Percentiles rank a stretch among this genome's conserved stretches.
phyloP scores from a whole-genome alignment of 2,888 invertebrate species.

The Adelognathus sp. region DNA sequence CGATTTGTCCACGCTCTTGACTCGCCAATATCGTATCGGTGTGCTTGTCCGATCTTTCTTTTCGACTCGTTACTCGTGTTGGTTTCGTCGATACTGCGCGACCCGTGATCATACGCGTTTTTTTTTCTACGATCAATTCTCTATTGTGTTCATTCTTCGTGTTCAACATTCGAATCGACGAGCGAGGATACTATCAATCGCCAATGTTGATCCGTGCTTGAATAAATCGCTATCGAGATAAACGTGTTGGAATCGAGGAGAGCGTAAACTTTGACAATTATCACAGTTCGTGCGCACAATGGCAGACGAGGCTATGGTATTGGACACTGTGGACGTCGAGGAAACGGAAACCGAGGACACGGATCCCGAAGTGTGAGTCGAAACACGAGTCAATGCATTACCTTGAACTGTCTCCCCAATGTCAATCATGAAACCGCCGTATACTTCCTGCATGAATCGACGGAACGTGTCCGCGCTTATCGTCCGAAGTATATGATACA shows the following conservation, averaged over 20 bases:
- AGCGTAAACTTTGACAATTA: constrained; percentile 14
- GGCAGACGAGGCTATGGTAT: constrained; percentile 55
- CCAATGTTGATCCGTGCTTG: not conserved
- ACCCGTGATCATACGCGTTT: not conserved
- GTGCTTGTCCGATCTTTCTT: not conserved
- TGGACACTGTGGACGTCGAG: constrained; percentile 54
- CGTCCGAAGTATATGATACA: not conserved
- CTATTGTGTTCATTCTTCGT: not conserved
- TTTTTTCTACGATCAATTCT: not conserved
- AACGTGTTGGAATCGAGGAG: not conserved
- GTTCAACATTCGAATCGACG: not conserved
- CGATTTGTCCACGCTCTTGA: not conserved
- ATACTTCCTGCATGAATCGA: not conserved
- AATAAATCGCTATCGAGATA: not conserved
- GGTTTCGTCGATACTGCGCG: not conserved
- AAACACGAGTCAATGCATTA: not conserved
- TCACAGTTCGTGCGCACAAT: constrained; percentile 38
- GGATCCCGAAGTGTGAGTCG: constrained; percentile 30
- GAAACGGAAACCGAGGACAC: not conserved
- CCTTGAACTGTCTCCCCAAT: not conserved
- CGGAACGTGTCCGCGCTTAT: not conserved
- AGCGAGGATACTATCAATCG: constrained; percentile 8
- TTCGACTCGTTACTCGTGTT: not conserved
- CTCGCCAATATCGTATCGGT: not conserved
- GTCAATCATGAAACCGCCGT: not conserved